These are phyloP conservation scores for Digitonthophagus gazella DNA, from an alignment of 2,888 invertebrate species.

Conservation along the genomic window DNA sequence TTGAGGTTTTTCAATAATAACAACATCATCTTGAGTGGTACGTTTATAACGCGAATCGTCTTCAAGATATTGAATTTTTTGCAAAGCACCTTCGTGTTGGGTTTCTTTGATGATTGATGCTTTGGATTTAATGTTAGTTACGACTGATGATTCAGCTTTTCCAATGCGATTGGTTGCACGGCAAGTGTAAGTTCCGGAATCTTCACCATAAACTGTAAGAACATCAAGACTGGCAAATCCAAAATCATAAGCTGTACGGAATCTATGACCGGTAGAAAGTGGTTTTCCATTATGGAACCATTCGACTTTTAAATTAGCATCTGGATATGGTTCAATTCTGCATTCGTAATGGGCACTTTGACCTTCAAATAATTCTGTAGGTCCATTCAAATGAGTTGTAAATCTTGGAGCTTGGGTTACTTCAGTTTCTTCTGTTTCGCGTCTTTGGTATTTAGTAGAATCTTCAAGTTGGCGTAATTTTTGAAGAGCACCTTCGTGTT, in stretches of 20 bases:
- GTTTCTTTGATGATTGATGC: conserved; percentile 85
- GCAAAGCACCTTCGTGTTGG: conserved; percentile 88
- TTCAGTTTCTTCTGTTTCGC: conserved; percentile 76
- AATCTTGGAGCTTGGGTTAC: conserved; percentile 84
- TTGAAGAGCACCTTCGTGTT: conserved; percentile 84
- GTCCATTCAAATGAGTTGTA: conserved; percentile 82
- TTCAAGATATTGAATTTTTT: conserved; percentile 91
- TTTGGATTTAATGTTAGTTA: conserved; percentile 78
- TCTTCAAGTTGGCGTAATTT: conserved; percentile 87
- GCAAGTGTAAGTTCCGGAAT: conserved; percentile 90
- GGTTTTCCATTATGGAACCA: conserved; percentile 94
- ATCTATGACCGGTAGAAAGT: conserved; percentile 82
- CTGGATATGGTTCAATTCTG: conserved; percentile 89
- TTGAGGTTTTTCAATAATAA: conserved; percentile 81
- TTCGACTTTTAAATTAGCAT: conserved; percentile 83
- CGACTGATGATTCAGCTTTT: conserved; percentile 77
- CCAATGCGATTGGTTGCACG: conserved; percentile 84
- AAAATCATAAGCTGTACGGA: conserved; percentile 93
- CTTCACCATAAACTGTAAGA: conserved; percentile 88
- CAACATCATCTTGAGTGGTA: conserved; percentile 69
- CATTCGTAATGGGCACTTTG: conserved; percentile 93
- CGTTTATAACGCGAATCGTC: conserved; percentile 76
- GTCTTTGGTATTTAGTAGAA: conserved; percentile 71
- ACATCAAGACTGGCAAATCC: conserved; percentile 97
- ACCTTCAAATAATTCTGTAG: conserved; percentile 79